Evolutionary conservation across 2,888 invertebrate species (phyloP).

Genomic region (Lochmaea capreae): DNA sequence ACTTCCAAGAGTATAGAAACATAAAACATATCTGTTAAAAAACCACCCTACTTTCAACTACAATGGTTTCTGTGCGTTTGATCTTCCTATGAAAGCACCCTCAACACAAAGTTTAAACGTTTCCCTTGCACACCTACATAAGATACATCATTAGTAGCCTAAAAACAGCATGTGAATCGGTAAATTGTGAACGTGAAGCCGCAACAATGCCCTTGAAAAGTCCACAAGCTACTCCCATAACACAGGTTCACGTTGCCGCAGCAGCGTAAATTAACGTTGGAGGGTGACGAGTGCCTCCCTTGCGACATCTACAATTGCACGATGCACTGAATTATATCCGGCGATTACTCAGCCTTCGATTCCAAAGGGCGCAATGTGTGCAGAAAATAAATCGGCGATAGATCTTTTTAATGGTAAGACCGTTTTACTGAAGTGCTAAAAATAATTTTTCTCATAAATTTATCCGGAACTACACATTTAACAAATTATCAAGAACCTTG

Average conservation of each 20-base stretch:
- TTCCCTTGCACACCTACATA: slow-evolving; percentile 9
- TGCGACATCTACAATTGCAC: slow-evolving; percentile 56
- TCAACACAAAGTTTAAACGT: slow-evolving; percentile 13
- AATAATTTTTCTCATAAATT: neutral
- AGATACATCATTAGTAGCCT: slow-evolving; percentile 30
- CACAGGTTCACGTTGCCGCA: slow-evolving; percentile 53
- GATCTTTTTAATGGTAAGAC: slow-evolving; percentile 4
- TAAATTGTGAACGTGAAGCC: slow-evolving; percentile 48
- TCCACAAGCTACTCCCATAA: slow-evolving; percentile 53
- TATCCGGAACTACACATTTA: neutral
- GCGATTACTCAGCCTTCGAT: slow-evolving; percentile 46
- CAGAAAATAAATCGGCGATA: slow-evolving; percentile 21
- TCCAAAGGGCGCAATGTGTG: slow-evolving; percentile 23
- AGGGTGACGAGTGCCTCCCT: slow-evolving; percentile 60
- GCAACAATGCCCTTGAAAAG: slow-evolving; percentile 46
- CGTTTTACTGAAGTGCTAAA: neutral
- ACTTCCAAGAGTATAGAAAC: no score
- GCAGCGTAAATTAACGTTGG: slow-evolving; percentile 58
- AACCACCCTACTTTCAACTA: neutral
- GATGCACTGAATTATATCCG: slow-evolving; percentile 59
- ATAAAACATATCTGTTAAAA: no score
- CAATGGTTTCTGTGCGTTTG: slow-evolving; percentile 11
- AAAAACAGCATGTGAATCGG: slow-evolving; percentile 50
- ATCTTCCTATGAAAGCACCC: slow-evolving; percentile 18
- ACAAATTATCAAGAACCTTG: neutral